These are phyloP conservation scores for Corythaixoides concolor DNA, from an alignment of 2,113 vertebrate species.

Conservation along the genomic window DNA sequence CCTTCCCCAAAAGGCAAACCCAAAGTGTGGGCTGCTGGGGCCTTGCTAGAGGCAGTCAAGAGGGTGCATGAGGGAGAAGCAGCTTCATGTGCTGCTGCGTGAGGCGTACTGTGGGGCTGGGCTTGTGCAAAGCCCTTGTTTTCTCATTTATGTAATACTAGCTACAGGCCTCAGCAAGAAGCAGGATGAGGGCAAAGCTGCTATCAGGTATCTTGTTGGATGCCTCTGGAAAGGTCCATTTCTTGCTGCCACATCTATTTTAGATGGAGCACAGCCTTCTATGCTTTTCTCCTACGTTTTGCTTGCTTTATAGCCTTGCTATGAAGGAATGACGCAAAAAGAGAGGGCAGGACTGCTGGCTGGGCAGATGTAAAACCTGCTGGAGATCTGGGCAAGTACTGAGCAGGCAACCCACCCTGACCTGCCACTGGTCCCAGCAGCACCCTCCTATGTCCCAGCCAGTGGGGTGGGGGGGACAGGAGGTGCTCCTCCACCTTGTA, in stretches of 20 bases:
- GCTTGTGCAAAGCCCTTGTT: background rate
- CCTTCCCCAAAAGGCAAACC: background rate
- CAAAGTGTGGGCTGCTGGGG: too few species aligned
- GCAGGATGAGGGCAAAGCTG: background rate
- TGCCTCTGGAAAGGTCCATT: background rate
- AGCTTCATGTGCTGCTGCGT: fast-evolving
- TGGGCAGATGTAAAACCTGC: background rate
- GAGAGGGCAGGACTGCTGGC: fast-evolving
- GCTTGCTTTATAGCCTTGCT: background rate
- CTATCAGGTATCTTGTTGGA: background rate
- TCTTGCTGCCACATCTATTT: background rate
- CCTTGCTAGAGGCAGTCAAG: background rate
- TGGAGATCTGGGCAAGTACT: background rate
- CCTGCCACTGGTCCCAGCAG: background rate
- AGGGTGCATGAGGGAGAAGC: background rate
- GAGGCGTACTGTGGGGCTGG: background rate
- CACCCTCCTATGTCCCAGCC: background rate
- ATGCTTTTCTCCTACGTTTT: background rate
- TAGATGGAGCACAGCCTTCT: background rate
- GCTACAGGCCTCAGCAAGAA: background rate
- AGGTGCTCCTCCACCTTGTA: fast-evolving
- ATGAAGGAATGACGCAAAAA: background rate
- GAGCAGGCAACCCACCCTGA: background rate
- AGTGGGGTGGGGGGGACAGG: fast-evolving
- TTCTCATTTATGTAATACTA: background rate